Evolutionary conservation across 2,888 invertebrate genomes (phyloP).

Genomic region (Eubasilissa splendida): DNA sequence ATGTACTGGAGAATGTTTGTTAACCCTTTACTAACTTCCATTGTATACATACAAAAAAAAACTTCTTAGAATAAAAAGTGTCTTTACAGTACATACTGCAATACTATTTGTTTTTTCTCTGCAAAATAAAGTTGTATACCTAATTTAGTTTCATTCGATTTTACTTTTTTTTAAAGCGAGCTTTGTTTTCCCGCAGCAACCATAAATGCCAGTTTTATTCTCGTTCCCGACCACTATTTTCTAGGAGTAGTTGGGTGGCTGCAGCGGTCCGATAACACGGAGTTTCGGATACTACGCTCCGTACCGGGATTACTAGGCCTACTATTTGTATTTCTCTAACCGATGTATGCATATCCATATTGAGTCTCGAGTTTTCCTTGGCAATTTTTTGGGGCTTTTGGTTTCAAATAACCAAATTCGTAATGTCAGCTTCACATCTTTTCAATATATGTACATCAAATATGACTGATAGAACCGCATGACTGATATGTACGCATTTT

Average conservation of each 20-base stretch:
- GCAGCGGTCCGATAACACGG: constrained; percentile 27
- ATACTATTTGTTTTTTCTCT: too few relatives aligned
- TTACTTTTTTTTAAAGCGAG: neutral
- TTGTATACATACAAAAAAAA: too few relatives aligned
- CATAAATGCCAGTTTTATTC: neutral
- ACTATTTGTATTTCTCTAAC: neutral
- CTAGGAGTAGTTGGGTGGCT: neutral
- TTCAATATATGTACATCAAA: too few relatives aligned
- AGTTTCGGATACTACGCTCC: neutral
- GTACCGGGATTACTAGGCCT: constrained; percentile 32
- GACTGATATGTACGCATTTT: too few relatives aligned
- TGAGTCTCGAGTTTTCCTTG: constrained; percentile 5
- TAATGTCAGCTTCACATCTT: neutral
- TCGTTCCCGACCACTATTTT: neutral
- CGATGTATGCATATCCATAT: neutral
- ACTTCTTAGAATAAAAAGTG: too few relatives aligned
- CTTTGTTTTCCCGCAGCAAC: constrained; percentile 1
- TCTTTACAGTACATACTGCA: too few relatives aligned
- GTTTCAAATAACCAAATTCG: constrained; percentile 8
- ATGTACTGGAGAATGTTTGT: too few relatives aligned
- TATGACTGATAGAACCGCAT: too few relatives aligned
- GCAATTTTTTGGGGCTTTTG: constrained; percentile 7
- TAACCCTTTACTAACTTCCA: too few relatives aligned
- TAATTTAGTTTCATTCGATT: neutral
- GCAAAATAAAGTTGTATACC: neutral